These are phyloP conservation scores for Oreocharis arfaki DNA, from an alignment of 2,113 vertebrate genomes.

Conservation along the genomic window DNA sequence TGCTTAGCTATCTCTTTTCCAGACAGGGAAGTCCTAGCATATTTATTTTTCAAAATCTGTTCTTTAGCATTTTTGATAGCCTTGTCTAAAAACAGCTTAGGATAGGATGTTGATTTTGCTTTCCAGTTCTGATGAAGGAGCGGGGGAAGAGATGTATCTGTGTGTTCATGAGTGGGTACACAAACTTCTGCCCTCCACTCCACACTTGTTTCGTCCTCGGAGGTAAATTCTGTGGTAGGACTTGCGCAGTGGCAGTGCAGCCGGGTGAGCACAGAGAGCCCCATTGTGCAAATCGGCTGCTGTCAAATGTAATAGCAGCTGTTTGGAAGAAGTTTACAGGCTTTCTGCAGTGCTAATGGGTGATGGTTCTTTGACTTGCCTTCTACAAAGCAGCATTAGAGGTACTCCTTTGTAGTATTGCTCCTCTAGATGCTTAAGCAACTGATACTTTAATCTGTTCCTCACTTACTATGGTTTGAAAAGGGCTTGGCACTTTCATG, in stretches of 20 bases:
- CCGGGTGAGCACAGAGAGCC: neutral
- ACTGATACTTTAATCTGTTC: neutral
- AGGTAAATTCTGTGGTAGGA: neutral
- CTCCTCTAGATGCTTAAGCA: neutral
- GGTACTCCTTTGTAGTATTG: neutral
- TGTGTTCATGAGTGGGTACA: rapidly evolving
- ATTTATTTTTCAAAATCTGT: neutral
- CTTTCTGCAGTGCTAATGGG: neutral
- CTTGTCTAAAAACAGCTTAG: neutral
- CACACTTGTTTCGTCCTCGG: neutral
- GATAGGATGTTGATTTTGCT: neutral
- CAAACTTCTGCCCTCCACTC: neutral
- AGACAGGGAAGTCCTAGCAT: neutral
- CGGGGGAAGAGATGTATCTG: rapidly evolving
- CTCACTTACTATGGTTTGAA: neutral
- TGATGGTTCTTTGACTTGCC: neutral
- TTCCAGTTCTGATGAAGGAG: neutral
- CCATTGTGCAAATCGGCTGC: neutral
- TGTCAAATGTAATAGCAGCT: neutral
- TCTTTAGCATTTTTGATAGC: neutral
- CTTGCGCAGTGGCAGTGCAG: neutral
- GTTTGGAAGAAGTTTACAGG: neutral
- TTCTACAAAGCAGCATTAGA: neutral
- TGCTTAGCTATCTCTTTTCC: neutral
- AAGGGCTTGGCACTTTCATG: neutral